Conservation (phyloP, 92 coral and sea anemone species). For the Epizoanthus fatuus region DNA sequence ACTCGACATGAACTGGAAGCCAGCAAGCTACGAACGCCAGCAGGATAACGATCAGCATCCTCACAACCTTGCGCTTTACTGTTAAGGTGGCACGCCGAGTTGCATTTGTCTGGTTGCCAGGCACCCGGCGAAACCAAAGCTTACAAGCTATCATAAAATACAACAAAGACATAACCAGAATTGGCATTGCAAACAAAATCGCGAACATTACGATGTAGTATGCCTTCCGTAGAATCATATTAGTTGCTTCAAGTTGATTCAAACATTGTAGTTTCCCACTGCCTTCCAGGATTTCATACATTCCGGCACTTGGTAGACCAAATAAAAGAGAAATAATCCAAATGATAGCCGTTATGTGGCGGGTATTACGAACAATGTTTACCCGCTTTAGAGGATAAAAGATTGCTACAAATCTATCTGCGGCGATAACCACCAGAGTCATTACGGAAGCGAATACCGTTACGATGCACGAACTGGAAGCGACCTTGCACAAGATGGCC, state of each 20-base stretch:
- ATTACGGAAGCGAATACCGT: conserved; percentile 34
- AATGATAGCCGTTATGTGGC: conserved; percentile 3
- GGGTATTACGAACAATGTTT: conserved; percentile 25
- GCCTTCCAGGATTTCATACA: conserved; percentile 27
- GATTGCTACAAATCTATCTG: conserved; percentile 45
- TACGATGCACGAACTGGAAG: conserved; percentile 39
- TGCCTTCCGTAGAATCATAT: conserved; percentile 16
- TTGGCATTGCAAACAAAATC: conserved; percentile 47
- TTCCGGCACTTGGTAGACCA: conserved; percentile 26
- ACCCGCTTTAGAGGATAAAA: conserved; percentile 42
- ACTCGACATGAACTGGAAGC: conserved; percentile 56
- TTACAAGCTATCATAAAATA: conserved; percentile 36
- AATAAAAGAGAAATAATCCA: conserved; percentile 35
- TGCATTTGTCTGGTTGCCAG: conserved; percentile 53
- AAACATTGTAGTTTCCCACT: conserved; percentile 31
- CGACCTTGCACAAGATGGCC: conserved; percentile 30
- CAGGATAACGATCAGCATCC: conserved; percentile 35
- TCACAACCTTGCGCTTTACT: conserved; percentile 22
- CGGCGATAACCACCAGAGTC: conserved; percentile 43
- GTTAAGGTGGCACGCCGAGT: conserved; percentile 44
- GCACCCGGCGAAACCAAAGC: conserved; percentile 56
- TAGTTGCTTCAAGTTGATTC: conserved; percentile 21
- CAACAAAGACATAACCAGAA: conserved; percentile 35
- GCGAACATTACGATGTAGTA: conserved; percentile 38
- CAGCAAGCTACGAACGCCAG: conserved; percentile 49